Conservation (phyloP, 2,888 invertebrate species). For the Monopis laevigella region DNA sequence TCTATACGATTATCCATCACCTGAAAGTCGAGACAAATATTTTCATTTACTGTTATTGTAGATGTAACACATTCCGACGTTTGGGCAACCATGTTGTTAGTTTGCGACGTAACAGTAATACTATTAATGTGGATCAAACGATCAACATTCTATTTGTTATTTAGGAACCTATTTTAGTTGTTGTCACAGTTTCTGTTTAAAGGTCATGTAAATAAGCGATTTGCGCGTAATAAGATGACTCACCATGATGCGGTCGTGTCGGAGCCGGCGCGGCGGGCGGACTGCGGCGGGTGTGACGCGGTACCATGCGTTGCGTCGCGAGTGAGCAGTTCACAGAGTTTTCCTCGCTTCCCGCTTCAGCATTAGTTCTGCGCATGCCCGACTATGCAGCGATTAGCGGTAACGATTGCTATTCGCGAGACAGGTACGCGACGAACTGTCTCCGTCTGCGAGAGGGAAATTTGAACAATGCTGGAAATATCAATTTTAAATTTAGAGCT, state of each 20-base stretch:
- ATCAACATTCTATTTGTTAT: no score
- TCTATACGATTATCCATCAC: slow-evolving; percentile 57
- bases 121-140: no score
- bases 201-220: slow-evolving; percentile 35
- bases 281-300: slow-evolving; percentile 47
- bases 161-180: slow-evolving; percentile 11
- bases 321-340: slow-evolving; percentile 32
- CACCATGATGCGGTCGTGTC: slow-evolving; percentile 64
- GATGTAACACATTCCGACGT: no score
- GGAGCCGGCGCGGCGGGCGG: slow-evolving; percentile 53
- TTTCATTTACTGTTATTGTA: neutral
- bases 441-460: slow-evolving; percentile 51
- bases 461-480: slow-evolving; percentile 47
- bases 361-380: slow-evolving; percentile 41
- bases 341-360: slow-evolving; percentile 37
- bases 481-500: no score
- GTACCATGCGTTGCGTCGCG: slow-evolving; percentile 38
- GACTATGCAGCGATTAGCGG: slow-evolving; percentile 7
- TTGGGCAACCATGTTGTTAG: no score
- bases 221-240: slow-evolving; percentile 57
- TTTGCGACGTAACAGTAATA: no score
- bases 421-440: slow-evolving; percentile 59
- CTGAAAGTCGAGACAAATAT: slow-evolving; percentile 34
- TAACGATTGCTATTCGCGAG: slow-evolving; percentile 46
- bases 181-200: slow-evolving; percentile 19